phyloP scores from a whole-genome alignment of 2,888 invertebrate genomes.

The Marasmarcha lunaedactyla region DNA sequence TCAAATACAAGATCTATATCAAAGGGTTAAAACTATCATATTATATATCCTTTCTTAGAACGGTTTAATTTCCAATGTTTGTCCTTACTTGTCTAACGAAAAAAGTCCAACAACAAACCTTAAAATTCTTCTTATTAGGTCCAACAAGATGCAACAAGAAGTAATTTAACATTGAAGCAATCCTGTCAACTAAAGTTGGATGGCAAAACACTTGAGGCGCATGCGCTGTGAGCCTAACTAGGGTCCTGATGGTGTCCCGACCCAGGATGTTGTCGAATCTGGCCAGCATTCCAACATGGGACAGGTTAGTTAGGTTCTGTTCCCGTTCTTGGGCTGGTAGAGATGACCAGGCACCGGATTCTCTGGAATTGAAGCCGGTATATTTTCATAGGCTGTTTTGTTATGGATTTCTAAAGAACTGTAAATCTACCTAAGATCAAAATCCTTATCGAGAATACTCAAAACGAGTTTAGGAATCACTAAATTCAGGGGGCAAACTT shows the following conservation, averaged over 20 bases:
- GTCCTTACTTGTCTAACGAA: too few relatives aligned
- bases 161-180: slow-evolving; percentile 96
- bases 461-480: too few relatives aligned
- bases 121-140: slow-evolving; percentile 91
- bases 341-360: slow-evolving; percentile 79
- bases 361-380: slow-evolving; percentile 62
- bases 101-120: too few relatives aligned
- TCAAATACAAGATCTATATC: too few relatives aligned
- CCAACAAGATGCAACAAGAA: slow-evolving; percentile 90
- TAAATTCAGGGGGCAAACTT: too few relatives aligned
- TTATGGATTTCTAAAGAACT: too few relatives aligned
- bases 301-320: slow-evolving; percentile 78
- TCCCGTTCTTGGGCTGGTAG: slow-evolving; percentile 78
- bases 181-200: slow-evolving; percentile 89
- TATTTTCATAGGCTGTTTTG: not conserved
- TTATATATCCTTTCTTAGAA: too few relatives aligned
- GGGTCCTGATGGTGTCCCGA: slow-evolving; percentile 85
- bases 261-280: slow-evolving; percentile 94
- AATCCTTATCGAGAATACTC: too few relatives aligned
- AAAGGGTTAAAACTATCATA: too few relatives aligned
- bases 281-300: slow-evolving; percentile 86
- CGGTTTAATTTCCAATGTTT: too few relatives aligned
- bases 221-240: slow-evolving; percentile 83
- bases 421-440: too few relatives aligned
- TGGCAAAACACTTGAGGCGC: slow-evolving; percentile 87